Conservation (phyloP, 2,113 vertebrate genomes). For the Charina bottae region DNA sequence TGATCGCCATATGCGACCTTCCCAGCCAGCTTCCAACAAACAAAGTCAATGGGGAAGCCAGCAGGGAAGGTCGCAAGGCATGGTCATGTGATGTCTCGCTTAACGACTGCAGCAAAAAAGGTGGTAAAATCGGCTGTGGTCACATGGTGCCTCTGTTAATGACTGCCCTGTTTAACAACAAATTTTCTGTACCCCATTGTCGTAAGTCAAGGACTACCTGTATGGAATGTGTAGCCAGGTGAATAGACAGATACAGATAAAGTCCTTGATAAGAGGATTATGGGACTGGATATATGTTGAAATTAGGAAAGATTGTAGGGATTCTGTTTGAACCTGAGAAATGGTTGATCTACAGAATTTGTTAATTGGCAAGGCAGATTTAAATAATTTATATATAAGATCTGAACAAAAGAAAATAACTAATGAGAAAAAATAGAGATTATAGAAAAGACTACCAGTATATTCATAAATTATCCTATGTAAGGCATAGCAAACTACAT, state of each 20-base stretch:
- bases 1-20: too few species aligned
- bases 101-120: not conserved
- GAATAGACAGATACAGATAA: not conserved
- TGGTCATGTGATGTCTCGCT: not conserved
- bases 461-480: too few species aligned
- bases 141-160: too few species aligned
- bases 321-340: not conserved
- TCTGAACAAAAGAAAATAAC: not conserved
- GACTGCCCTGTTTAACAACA: too few species aligned
- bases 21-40: too few species aligned
- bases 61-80: too few species aligned
- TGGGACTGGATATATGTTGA: not conserved
- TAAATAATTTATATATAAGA: not conserved
- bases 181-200: too few species aligned
- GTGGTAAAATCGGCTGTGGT: too few species aligned
- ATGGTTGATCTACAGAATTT: not conserved
- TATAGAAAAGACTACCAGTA: too few species aligned
- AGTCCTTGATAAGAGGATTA: slow-evolving; percentile 6
- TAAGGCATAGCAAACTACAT: too few species aligned
- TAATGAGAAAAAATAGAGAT: not conserved
- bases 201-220: not conserved
- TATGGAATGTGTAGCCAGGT: not conserved
- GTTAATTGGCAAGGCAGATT: not conserved
- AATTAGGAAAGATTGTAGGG: not conserved
- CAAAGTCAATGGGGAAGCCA: too few species aligned